phyloP scores from a whole-genome alignment of 2,113 vertebrate species.

The Leucoraja erinaceus region DNA sequence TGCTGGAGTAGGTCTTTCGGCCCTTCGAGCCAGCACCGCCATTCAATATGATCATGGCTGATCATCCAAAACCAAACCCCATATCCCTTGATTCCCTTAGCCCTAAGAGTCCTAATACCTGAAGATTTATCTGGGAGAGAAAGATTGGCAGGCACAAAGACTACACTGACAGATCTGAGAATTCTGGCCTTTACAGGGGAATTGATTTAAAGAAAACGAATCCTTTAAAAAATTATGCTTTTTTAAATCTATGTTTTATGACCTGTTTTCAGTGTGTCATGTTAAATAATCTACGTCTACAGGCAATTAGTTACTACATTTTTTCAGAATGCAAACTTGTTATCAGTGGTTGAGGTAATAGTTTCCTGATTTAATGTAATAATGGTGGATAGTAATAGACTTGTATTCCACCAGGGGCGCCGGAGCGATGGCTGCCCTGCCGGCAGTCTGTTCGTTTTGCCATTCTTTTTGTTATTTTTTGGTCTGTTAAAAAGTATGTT shows the following conservation, averaged over 20 bases:
- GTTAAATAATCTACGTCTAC: not conserved
- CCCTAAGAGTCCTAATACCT: no score
- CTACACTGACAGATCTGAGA: not conserved
- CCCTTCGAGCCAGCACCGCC: no score
- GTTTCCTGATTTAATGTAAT: not conserved
- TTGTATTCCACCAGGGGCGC: no score
- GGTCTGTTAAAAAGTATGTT: no score
- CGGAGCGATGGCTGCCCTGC: no score
- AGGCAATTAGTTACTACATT: not conserved
- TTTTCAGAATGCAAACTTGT: not conserved
- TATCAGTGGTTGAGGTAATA: not conserved
- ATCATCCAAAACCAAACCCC: no score
- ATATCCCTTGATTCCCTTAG: no score
- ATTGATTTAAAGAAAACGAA: not conserved
- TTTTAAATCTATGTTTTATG: not conserved
- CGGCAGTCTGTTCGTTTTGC: no score
- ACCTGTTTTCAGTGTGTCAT: not conserved
- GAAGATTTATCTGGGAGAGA: not conserved
- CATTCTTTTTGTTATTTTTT: no score
- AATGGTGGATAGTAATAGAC: not conserved
- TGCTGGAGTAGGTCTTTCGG: no score
- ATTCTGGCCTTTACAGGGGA: not conserved
- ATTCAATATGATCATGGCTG: no score
- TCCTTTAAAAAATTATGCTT: not conserved
- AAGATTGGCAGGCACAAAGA: not conserved